These are phyloP conservation scores for Lophochroa leadbeateri DNA, from an alignment of 2,113 vertebrate species.

Conservation along the genomic window DNA sequence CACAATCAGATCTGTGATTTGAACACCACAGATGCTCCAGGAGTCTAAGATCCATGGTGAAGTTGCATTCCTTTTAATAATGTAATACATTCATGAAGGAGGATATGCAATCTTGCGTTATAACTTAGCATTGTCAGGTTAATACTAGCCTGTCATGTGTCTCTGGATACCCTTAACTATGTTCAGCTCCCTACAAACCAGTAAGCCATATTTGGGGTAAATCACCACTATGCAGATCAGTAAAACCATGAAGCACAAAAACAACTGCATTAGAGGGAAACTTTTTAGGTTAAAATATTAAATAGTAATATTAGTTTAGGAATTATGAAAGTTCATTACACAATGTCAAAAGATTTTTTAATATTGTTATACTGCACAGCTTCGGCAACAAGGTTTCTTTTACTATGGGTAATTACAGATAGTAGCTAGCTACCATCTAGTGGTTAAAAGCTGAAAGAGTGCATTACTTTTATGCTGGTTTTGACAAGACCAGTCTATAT, in stretches of 20 bases:
- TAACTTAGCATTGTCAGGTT: not conserved
- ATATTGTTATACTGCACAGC: no score
- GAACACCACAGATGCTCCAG: not conserved
- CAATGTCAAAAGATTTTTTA: not conserved
- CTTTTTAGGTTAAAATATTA: not conserved
- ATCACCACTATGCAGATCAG: not conserved
- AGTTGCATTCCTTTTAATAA: not conserved
- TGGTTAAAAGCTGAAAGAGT: not conserved
- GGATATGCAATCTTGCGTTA: not conserved
- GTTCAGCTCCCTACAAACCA: not conserved
- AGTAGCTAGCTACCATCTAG: conserved; percentile 68
- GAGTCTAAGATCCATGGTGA: not conserved
- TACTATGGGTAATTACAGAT: not conserved
- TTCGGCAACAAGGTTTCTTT: accelerated
- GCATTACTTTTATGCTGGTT: not conserved
- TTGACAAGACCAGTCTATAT: not conserved
- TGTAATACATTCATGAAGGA: not conserved
- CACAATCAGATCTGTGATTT: not conserved
- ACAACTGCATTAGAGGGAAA: not conserved
- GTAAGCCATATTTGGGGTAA: not conserved
- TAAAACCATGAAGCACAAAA: not conserved
- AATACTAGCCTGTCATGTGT: not conserved
- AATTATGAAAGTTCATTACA: not conserved
- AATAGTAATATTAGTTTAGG: not conserved
- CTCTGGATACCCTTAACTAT: not conserved